Conservation (phyloP, 2,888 invertebrate species). For the Agrochola circellaris region DNA sequence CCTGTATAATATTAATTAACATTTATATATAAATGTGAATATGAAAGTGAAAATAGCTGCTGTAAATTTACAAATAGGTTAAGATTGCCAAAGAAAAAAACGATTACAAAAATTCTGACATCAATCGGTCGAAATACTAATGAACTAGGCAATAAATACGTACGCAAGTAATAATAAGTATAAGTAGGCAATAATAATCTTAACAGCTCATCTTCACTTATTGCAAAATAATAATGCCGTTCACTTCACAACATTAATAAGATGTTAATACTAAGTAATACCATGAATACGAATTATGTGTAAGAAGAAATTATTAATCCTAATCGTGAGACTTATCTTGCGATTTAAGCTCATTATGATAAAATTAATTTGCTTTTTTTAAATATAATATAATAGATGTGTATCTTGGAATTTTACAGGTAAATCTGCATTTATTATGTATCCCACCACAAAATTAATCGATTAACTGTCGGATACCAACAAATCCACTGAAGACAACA, state of each 20-base stretch:
- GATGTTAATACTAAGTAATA: constrained; percentile 11
- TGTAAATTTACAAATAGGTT: background rate
- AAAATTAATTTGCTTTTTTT: constrained; percentile 15
- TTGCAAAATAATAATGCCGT: constrained; percentile 25
- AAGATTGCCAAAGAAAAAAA: background rate
- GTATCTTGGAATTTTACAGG: constrained; percentile 3
- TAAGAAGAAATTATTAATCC: constrained; percentile 18
- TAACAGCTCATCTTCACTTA: background rate
- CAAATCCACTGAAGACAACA: background rate
- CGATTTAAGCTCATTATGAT: constrained; percentile 8
- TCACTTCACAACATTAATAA: constrained; percentile 20
- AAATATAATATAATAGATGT: constrained; percentile 8
- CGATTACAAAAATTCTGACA: no score
- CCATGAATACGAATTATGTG: constrained; percentile 17
- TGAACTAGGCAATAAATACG: background rate
- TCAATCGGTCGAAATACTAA: background rate
- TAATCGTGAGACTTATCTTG: constrained; percentile 44
- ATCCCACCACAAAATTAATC: background rate
- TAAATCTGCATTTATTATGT: background rate
- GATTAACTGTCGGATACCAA: background rate
- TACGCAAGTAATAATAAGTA: background rate
- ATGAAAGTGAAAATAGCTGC: background rate
- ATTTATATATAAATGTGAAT: no score
- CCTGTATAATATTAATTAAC: no score
- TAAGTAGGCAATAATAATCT: constrained; percentile 15